Conservation (phyloP, 2,113 vertebrate genomes). For the Spermophilus dauricus region DNA sequence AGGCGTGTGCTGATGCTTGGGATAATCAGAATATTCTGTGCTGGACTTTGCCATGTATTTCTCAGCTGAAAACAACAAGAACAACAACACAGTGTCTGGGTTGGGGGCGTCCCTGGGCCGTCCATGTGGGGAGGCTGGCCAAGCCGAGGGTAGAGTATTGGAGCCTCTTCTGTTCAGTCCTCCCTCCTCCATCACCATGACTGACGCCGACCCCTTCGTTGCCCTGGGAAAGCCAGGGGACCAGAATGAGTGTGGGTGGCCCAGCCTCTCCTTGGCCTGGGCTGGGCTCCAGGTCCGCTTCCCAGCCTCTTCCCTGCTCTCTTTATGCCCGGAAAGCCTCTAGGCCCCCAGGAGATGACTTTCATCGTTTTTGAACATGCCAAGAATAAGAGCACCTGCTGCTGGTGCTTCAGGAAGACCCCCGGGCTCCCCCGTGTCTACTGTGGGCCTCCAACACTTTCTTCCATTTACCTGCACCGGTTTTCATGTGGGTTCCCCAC, state of each 20-base stretch:
- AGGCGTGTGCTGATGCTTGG: neutral
- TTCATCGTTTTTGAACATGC: neutral
- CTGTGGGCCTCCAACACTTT: rapidly evolving
- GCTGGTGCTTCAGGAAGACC: neutral
- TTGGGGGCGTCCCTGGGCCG: neutral
- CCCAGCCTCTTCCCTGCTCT: neutral
- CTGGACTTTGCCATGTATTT: neutral
- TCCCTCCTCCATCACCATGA: neutral
- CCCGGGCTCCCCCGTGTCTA: neutral
- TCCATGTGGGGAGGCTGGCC: rapidly evolving
- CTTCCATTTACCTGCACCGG: neutral
- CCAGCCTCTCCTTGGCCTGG: neutral
- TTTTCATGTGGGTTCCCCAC: neutral
- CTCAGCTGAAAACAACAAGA: neutral
- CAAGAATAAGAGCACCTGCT: neutral
- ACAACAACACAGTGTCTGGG: neutral
- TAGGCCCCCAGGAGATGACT: neutral
- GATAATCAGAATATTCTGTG: neutral
- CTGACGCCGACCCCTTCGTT: neutral
- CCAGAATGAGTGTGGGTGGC: neutral
- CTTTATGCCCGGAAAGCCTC: neutral
- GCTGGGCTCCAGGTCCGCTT: rapidly evolving
- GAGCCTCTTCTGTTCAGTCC: neutral
- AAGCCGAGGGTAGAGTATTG: neutral
- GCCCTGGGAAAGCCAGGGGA: neutral